Conservation (phyloP, 2,797 vertebrate genomes). For the Microctenopoma steveboyesi region DNA sequence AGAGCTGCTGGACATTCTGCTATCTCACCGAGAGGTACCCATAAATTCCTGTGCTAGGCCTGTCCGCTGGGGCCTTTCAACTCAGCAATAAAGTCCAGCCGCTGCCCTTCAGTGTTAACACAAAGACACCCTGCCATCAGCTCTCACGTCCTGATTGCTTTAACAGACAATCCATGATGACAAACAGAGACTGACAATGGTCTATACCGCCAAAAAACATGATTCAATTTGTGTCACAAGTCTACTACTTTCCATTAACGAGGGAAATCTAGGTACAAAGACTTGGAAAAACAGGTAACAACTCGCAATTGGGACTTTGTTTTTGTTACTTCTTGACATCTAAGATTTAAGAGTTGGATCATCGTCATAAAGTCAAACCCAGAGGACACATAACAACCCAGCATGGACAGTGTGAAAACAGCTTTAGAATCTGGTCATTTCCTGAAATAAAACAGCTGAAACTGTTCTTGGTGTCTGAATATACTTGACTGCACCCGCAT, state of each 20-base stretch:
- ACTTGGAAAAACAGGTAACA: neutral
- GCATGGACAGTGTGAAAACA: neutral
- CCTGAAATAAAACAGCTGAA: neutral
- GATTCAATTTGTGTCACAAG: neutral
- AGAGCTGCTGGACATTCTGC: constrained; percentile 29
- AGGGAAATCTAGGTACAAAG: neutral
- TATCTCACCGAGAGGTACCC: constrained; percentile 35
- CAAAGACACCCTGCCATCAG: constrained; percentile 37
- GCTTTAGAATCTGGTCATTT: neutral
- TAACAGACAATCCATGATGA: constrained; percentile 42
- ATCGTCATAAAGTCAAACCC: neutral
- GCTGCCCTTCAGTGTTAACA: constrained; percentile 58
- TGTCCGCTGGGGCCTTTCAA: constrained; percentile 66
- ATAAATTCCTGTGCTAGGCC: constrained; percentile 61
- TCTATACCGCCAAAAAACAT: neutral
- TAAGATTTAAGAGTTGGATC: constrained; percentile 1
- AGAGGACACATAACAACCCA: neutral
- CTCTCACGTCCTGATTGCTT: constrained; percentile 37
- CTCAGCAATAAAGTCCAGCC: constrained; percentile 65
- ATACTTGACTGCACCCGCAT: neutral
- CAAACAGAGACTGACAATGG: constrained; percentile 20
- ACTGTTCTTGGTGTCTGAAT: neutral
- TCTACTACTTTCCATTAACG: neutral
- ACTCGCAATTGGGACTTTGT: neutral
- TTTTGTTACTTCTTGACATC: neutral